Percentiles rank a stretch among this genome's conserved stretches.
Conservation (phyloP, 2,888 invertebrate species). For the Amiota minor region DNA sequence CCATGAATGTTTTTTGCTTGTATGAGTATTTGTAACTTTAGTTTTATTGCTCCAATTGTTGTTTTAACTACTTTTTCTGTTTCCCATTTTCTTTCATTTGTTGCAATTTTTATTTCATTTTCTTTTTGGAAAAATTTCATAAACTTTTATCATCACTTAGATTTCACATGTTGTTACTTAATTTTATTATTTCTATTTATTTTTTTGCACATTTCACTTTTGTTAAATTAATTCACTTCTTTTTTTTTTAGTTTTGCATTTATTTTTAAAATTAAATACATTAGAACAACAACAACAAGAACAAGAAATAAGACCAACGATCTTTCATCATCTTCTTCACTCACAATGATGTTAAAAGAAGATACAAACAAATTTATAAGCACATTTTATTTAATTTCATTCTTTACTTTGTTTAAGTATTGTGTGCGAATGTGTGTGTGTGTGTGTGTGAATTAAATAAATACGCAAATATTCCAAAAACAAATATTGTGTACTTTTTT, state of each 20-base stretch:
- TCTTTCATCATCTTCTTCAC: too few species aligned
- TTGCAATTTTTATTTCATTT: slow-evolving; percentile 27
- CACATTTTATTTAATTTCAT: slow-evolving; percentile 8
- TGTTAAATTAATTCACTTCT: not conserved
- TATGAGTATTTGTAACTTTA: slow-evolving; percentile 55
- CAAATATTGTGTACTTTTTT: slow-evolving; percentile 31
- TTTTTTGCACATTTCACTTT: slow-evolving; percentile 33
- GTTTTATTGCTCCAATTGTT: slow-evolving; percentile 32
- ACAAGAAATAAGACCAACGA: slow-evolving; percentile 6
- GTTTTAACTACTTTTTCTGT: slow-evolving; percentile 35
- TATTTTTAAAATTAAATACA: slow-evolving; percentile 34
- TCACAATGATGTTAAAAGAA: not conserved
- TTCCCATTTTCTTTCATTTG: slow-evolving; percentile 50
- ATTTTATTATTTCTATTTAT: slow-evolving; percentile 3
- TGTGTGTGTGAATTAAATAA: slow-evolving; percentile 41
- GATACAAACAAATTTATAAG: slow-evolving; percentile 2
- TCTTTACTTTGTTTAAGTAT: slow-evolving; percentile 4
- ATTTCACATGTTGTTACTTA: not conserved
- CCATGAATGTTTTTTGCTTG: slow-evolving; percentile 37
- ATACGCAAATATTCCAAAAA: slow-evolving; percentile 50
- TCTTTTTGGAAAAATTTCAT: not conserved
- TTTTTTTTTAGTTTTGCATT: slow-evolving; percentile 28
- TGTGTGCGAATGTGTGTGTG: not conserved
- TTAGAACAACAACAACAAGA: slow-evolving; percentile 33
- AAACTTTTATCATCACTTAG: not conserved